Evolutionary conservation across 1,140 invertebrate species (phyloP), one percentile per base, ranked within the genome.

Genomic region (Eubasilissa regina): DNA sequence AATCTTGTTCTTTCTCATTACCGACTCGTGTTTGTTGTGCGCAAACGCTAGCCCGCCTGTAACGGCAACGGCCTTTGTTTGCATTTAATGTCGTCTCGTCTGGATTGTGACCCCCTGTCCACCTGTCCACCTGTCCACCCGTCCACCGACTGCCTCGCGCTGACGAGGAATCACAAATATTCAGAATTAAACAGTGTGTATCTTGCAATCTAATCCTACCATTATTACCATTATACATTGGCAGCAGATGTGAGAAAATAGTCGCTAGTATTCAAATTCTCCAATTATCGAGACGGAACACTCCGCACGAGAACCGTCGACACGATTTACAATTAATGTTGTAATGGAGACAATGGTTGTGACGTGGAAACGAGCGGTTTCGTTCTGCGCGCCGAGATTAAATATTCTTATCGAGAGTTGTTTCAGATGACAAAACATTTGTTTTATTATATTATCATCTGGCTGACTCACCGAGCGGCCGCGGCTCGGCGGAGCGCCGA

Each of bases 1-100:
- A 44, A 35, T 74, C 72, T 53, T 58, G 21, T 55, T 74, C 72
- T 74, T 55, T 56, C 53, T 58, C 72, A 56, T 58, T 74, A 74
- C 43, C 72, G 72, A 13, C 53, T 44, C 62, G 13, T 62, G 58
- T 66, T 47, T 66, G n/a, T 35, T n/a, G 43, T 66, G 43, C 62
- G 62, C 62, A 17, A 66, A 66, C 43, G 21, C 25, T 62, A 13
- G 4, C 58, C 62, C 19, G n/a, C 4, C 15, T 19, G 58, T 35
- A 62, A n/a, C n/a, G n/a, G n/a, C n/a, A 25, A 66, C 25, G 58
- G 6, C 43, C 62, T 66, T 66, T 66, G 62, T 66, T 66, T 44
- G n/a, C 45, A 13, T 66, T 45, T 66, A n/a, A 45, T 66, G 62
- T 47, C 62, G 43, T 43, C n/a, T 25, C 17, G 13, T 25, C 13